phyloP scores from a whole-genome alignment of 1,140 invertebrate species.

The Yoshiicerus persimilis region DNA sequence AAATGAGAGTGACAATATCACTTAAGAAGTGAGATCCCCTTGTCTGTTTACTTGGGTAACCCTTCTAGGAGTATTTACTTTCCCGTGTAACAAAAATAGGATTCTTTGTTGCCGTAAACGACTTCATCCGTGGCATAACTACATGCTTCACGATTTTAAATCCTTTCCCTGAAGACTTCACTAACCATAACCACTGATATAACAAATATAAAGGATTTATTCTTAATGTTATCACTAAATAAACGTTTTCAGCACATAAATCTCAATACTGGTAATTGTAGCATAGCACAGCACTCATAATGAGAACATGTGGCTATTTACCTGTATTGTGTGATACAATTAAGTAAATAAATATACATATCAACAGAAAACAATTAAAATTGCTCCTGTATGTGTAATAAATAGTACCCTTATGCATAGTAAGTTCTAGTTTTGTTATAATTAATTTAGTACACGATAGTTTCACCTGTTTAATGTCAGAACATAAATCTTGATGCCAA shows the following conservation, averaged over 20 bases:
- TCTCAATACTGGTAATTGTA: background rate
- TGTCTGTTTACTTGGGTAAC: background rate
- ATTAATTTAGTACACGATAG: too few relatives aligned
- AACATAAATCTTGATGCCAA: background rate
- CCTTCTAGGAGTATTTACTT: background rate
- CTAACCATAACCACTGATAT: background rate
- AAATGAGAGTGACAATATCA: conserved; percentile 14
- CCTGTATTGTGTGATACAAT: too few relatives aligned
- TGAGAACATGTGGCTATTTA: too few relatives aligned
- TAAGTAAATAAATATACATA: too few relatives aligned
- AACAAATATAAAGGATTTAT: background rate
- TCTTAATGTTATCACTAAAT: background rate
- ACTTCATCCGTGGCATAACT: background rate
- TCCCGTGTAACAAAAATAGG: background rate
- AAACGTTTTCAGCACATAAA: background rate
- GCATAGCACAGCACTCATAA: too few relatives aligned
- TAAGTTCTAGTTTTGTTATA: too few relatives aligned
- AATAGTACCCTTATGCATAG: too few relatives aligned
- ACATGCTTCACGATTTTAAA: background rate
- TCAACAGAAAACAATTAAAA: too few relatives aligned
- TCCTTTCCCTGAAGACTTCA: background rate
- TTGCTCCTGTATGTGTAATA: background rate
- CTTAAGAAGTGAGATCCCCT: background rate
- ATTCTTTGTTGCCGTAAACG: background rate
- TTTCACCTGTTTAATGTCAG: background rate